Base-by-base conservation (phyloP, 2,888 invertebrate genomes). In the Bellardia bayeri region DNA sequence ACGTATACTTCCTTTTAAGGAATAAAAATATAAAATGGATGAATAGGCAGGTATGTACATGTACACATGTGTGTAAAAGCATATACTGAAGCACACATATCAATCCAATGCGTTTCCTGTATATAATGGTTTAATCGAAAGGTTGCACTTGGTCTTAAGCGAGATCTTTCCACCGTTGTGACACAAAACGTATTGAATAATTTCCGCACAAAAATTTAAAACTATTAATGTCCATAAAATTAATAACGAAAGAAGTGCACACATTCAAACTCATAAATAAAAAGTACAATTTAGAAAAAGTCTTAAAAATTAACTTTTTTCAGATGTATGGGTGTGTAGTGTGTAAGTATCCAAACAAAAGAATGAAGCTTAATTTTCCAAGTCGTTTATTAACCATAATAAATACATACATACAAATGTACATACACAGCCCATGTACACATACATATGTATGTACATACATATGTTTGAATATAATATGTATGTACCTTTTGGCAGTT, bases 301-400 rank as follows among this genome's bases (percentile, higher is more conserved):
- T 45, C 23, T 16, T 16, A n/a, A 8, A 61, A 61, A 61, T 33
- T n/a, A 51, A 51, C 61, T 30, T 61, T 61, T 14, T 61, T 66
- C n/a, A 51, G 4, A 51, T n/a, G n/a, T 51, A 51, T 14, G 13
- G n/a, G 37, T 37, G 37, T 37, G 37, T 37, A 6, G 6, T 37
- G 37, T 37, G 4, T 37, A 6, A 37, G n/a, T 6, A 51, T 14
- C 45, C 13, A 51, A 51, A 51, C 51, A 74, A 78, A 78, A 54
- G 42, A 68, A 78, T 68, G 56, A 68, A 78, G 78, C 56, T 66
- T 23, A 14, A 79, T 45, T 71, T 79, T 79, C 69, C 45, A 68
- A 37, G 40, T 42, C 13, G 14, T 37, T 54, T 51, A 8, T n/a
- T 40, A 63, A 51, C 14, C 23, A n/a, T 42, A 5, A 45, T 42